Base-by-base conservation (phyloP, 92 coral and sea anemone species). In the Pocillopora meandrina region DNA sequence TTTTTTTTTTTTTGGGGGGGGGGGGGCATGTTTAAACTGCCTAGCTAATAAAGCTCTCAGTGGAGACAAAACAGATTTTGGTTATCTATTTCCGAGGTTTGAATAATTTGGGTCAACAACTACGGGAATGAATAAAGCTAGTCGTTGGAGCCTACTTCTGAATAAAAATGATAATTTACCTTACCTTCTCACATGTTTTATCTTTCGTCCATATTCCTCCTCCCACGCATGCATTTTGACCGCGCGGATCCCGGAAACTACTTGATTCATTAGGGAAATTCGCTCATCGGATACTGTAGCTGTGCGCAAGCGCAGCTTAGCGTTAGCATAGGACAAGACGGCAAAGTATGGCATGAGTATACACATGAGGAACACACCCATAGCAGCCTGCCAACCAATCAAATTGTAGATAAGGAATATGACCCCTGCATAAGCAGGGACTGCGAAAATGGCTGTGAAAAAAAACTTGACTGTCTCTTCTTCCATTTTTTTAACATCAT, bases 201-300 rank as follows among this genome's bases (percentile, higher is more conserved):
- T 19, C 10, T 19, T 18, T 64, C 3, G 2, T 18, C 23, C 21
- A 26, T 64, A 64, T 64, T 10, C 68, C 9, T 64, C 68, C 14
- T 64, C 68, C 68, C 68, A 64, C 68, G 68, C 68, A 17, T 64
- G 68, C 68, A 21, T 64, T 64, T 64, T 64, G 68, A 64, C 23
- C 23, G 68, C 68, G 12, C 68, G 68, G 23, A 64, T 64, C 23
- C 68, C 68, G 12, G 68, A 64, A 64, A 64, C 68, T 19, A 64
- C 12, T 64, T 64, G 68, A 64, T 70, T 70, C 74, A 70, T 70
- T 42, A 70, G 34, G 17, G 74, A 70, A 19, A 70, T 70, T 36
- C 74, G 74, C 56, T 26, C 10, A 26, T 70, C 74, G 5, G 74
- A 70, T 1, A 70, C n/a, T 26, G 47, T 8, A 18, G 74, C 74